Evolutionary conservation across 2,113 vertebrate species (phyloP).

Genomic region (Leucoraja erinaceus): DNA sequence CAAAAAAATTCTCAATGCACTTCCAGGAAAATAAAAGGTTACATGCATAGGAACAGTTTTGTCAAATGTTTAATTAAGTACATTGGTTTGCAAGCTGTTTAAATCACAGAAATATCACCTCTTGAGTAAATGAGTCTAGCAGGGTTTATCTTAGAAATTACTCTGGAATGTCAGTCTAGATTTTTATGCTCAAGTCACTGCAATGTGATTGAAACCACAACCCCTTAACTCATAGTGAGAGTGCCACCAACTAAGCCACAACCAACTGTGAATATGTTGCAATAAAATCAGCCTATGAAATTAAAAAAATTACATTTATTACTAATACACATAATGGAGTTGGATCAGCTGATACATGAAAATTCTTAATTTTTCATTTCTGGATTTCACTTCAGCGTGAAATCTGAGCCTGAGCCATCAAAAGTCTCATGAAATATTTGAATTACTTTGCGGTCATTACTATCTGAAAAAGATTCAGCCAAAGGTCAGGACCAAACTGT

Average conservation of each 20-base stretch:
- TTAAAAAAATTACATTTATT: neutral
- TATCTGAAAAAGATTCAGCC: neutral
- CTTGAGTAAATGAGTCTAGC: neutral
- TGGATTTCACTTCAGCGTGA: slow-evolving; percentile 14
- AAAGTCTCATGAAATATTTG: neutral
- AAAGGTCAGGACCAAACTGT: neutral
- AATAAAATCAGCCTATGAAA: neutral
- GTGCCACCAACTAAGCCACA: no score
- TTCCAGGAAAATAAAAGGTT: neutral
- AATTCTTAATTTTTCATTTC: no score
- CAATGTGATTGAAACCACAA: no score
- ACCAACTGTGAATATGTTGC: neutral
- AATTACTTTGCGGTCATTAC: slow-evolving; percentile 4
- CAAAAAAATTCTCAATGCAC: neutral
- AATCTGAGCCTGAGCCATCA: neutral
- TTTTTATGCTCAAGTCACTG: no score
- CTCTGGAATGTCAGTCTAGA: no score
- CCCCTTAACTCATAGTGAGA: no score
- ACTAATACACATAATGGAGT: neutral
- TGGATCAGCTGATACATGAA: neutral
- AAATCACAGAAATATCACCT: neutral
- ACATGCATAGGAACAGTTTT: neutral
- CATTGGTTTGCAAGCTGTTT: neutral
- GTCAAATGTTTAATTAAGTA: neutral
- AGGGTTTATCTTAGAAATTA: neutral